Evolutionary conservation across 2,113 vertebrate genomes (phyloP), one percentile per base, ranked within the genome.

Genomic region (Phylloscopus whistleri): DNA sequence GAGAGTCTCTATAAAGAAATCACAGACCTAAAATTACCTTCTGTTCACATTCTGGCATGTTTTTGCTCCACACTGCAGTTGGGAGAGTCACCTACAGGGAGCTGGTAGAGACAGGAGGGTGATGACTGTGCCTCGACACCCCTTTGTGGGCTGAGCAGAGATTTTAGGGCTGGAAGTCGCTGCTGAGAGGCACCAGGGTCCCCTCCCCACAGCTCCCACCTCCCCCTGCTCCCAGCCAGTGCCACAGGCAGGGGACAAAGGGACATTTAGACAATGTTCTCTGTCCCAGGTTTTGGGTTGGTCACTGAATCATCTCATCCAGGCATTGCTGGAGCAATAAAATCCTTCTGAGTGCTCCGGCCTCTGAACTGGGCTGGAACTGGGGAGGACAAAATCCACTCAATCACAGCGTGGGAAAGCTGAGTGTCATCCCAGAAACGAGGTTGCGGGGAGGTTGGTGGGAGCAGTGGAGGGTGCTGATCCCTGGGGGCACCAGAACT

Each of bases 1-100:
- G 23, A 14, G 48, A 55, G 70, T 78, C 91, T 41, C 92, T 81
- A 30, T 43, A 83, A 74, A 91, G 92, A 78, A 86, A 67, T 62
- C 93, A 84, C 67, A 88, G 82, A 80, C 64, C 85, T 60, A 75
- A 86, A 96, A 81, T 74, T 77, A 86, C 64, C 92, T 94, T 77
- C 22, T 83, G 79, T 49, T 93, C 82, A 62, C 56, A 55, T 77
- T 58, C 78, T 88, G 90, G 67, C 31, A 3, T 24, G 16, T 22
- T 66, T 48, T 10, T 62, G 70, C 62, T 70, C 62, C 60, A 63
- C 70, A 2, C 17, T 59, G 28, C 46, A 70, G 78, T 53, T 44
- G 87, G 73, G 30, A 79, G 60, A 55, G 68, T 82, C 67, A 88
- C 67, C 78, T 66, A 7, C 43, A 55, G 69, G 15, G 31, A 73